Evolutionary conservation across 2,888 invertebrate species (phyloP).

Genomic region (Spodoptera picta): DNA sequence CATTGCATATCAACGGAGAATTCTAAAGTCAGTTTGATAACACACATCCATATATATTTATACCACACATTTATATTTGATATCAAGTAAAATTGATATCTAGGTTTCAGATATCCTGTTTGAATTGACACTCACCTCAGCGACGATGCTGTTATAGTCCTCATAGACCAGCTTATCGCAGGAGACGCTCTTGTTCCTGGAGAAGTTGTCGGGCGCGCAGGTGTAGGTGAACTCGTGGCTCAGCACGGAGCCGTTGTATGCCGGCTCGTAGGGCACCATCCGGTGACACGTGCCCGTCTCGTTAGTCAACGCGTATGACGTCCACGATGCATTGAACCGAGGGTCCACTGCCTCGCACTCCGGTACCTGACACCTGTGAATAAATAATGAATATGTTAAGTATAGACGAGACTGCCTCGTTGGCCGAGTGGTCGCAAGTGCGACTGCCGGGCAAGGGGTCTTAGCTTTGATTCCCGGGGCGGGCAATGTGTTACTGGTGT

Average conservation of each 20-base stretch:
- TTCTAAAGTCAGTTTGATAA: too few relatives aligned
- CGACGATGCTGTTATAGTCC: slow-evolving; percentile 89
- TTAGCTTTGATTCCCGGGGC: too few relatives aligned
- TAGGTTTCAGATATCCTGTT: too few relatives aligned
- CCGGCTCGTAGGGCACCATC: slow-evolving; percentile 53
- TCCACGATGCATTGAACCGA: slow-evolving; percentile 83
- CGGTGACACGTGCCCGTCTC: slow-evolving; percentile 79
- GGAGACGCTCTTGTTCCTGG: slow-evolving; percentile 66
- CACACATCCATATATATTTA: too few relatives aligned
- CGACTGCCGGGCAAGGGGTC: too few relatives aligned
- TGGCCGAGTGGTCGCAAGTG: too few relatives aligned
- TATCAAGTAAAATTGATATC: too few relatives aligned
- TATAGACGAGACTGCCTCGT: too few relatives aligned
- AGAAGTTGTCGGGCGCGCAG: slow-evolving; percentile 79
- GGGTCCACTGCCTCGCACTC: slow-evolving; percentile 72
- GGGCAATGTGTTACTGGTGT: too few relatives aligned
- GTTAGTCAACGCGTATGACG: slow-evolving; percentile 75
- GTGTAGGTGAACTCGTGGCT: slow-evolving; percentile 43
- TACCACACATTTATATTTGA: too few relatives aligned
- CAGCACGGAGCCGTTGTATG: slow-evolving; percentile 27
- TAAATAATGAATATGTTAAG: background rate
- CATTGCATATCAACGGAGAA: too few relatives aligned
- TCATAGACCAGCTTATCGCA: slow-evolving; percentile 90
- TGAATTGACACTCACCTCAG: slow-evolving; percentile 86
- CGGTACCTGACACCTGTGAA: slow-evolving; percentile 75